These are phyloP conservation scores for Alexandromys fortis DNA, from an alignment of 2,113 vertebrate genomes.

Conservation along the genomic window DNA sequence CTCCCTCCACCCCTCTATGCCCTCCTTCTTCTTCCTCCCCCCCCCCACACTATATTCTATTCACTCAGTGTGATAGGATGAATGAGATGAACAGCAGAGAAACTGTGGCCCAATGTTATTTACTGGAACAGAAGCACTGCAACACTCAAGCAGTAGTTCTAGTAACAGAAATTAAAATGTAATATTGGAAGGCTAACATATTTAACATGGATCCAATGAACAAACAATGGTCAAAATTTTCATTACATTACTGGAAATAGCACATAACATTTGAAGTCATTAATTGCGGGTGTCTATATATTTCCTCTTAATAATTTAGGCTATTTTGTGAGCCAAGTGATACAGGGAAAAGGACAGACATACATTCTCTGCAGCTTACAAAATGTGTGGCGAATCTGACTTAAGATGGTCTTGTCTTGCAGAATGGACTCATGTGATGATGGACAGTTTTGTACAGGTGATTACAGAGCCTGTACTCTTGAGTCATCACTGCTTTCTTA, in stretches of 20 bases:
- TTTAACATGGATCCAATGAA: neutral
- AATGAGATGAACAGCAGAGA: neutral
- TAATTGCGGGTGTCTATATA: neutral
- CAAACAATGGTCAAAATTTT: neutral
- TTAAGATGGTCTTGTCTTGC: neutral
- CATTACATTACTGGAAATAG: neutral
- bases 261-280: neutral
- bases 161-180: neutral
- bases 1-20: fast-evolving
- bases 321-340: neutral
- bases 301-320: neutral
- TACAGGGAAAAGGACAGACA: too few relatives aligned
- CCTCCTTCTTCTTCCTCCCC: too few relatives aligned
- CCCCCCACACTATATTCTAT: neutral
- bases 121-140: neutral
- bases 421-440: neutral
- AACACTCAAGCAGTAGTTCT: too few relatives aligned
- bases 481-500: neutral
- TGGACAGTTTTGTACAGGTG: neutral
- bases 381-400: neutral
- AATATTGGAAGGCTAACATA: too few relatives aligned
- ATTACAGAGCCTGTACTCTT: neutral
- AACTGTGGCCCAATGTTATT: neutral
- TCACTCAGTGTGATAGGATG: neutral
- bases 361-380: neutral